Evolutionary conservation across 2,888 invertebrate species (phyloP).

Genomic region (Tuberolachnus salignus): DNA sequence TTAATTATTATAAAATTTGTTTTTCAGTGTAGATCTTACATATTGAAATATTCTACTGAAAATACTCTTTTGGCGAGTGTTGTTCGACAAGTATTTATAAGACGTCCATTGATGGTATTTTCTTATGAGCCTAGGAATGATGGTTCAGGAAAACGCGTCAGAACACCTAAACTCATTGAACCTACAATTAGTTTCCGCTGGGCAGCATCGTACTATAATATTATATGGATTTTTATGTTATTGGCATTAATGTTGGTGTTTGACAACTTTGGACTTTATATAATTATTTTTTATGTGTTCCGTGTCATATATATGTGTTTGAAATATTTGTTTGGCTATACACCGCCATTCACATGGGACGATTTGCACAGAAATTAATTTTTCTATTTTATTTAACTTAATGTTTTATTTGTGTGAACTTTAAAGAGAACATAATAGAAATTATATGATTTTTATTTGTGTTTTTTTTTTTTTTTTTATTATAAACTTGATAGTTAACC

Average conservation of each 20-base stretch:
- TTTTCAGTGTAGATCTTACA: conserved; percentile 13
- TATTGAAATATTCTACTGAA: not conserved
- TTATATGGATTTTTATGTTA: conserved; percentile 37
- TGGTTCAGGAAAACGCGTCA: conserved; percentile 33
- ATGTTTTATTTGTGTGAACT: not conserved
- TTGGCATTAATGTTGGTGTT: not conserved
- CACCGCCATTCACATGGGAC: conserved; percentile 23
- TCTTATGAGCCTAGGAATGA: conserved; percentile 32
- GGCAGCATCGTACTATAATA: conserved; percentile 32
- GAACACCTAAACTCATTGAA: conserved; percentile 30
- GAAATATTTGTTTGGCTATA: conserved; percentile 31
- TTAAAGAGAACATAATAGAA: not conserved
- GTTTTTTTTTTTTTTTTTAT: too few species aligned
- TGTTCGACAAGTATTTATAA: conserved; percentile 29
- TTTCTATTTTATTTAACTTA: not conserved
- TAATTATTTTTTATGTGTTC: not conserved
- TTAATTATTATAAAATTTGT: not conserved
- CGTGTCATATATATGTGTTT: conserved; percentile 26
- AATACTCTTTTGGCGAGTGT: conserved; percentile 11
- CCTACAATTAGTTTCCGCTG: conserved; percentile 39
- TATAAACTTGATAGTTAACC: too few species aligned
- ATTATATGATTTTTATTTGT: not conserved
- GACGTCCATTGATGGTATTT: conserved; percentile 42
- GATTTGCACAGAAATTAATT: not conserved
- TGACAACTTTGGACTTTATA: not conserved